Base-by-base conservation (phyloP, 35 echinoderm and acorn worm species). In the Apostichopus californicus region DNA sequence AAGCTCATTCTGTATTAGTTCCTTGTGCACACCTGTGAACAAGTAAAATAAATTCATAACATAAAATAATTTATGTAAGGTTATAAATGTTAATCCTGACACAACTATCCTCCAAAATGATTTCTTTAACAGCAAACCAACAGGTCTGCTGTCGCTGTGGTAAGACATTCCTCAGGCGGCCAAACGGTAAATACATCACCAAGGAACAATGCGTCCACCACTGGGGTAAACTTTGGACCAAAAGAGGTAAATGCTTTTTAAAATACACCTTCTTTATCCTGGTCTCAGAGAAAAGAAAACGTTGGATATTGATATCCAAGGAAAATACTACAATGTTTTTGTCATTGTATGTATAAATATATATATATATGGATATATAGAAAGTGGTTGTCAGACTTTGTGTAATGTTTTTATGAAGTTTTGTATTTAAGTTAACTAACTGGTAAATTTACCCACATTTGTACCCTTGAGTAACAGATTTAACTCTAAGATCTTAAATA, bases 201-300 rank as follows among this genome's bases (percentile, higher is more conserved):
- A 96, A 81, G 87, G 97, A 99, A 73, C 77, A 83, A n/a, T 99
- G 97, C 77, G 80, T 85, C 17, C 94, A 89, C 56, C 97, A 99
- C 90, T 99, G 97, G 97, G 97, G 97, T 2, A 99, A 94, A 79
- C 93, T 96, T 6, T 99, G 97, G 97, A 92, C 91, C 10, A 92
- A 94, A 12, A 96, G 78, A 87, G 83, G 96, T 98, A 88, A 88
- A 91, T 88, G 71, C 6, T 24, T 22, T 17, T 22, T 0, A 14
- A 5, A 78, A 17, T 61, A 12, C 12, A 61, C 12, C 58, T 9
- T 12, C 5, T 8, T 61, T 61, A 61, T 61, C 5, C 12, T 61
- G 58, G 58, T 61, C 58, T 61, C 58, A 61, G 34, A 61, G 34
- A 46, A 46, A 46, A 46, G 34, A 3, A 46, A 46, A 3, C 34